Evolutionary conservation across 2,888 invertebrate species (phyloP).

Genomic region (Dione vanillae): DNA sequence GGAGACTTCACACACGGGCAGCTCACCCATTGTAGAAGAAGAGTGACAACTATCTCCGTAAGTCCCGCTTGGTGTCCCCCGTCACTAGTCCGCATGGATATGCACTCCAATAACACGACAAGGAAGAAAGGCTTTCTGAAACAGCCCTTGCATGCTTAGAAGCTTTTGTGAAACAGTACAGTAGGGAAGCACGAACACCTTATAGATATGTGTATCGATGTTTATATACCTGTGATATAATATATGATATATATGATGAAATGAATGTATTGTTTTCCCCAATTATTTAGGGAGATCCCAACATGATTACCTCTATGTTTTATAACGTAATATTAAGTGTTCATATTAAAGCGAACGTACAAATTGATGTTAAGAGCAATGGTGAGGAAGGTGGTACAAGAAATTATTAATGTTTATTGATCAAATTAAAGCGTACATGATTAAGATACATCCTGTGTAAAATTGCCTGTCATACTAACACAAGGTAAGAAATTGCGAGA

Average conservation of each 20-base stretch:
- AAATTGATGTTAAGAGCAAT: conserved; percentile 18
- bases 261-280: conserved; percentile 29
- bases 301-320: not conserved
- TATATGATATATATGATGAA: conserved; percentile 35
- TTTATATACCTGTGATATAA: conserved; percentile 45
- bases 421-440: conserved; percentile 22
- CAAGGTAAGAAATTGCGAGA: conserved; percentile 29
- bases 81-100: conserved; percentile 79
- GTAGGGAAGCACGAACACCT: conserved; percentile 72
- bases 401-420: conserved; percentile 28
- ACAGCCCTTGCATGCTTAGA: conserved; percentile 82
- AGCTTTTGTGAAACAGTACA: conserved; percentile 74
- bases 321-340: not conserved
- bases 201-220: conserved; percentile 72
- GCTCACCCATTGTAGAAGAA: conserved; percentile 65
- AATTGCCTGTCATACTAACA: not conserved
- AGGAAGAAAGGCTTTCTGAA: conserved; percentile 72
- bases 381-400: not conserved
- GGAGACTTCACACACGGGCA: conserved; percentile 54
- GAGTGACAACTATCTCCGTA: conserved; percentile 79
- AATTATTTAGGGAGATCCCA: conserved; percentile 15
- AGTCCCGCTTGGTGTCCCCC: conserved; percentile 76
- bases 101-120: conserved; percentile 68
- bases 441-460: conserved; percentile 32
- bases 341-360: not conserved